Evolutionary conservation across 2,888 invertebrate species (phyloP).

Genomic region (Pandemis cinnamomeana): DNA sequence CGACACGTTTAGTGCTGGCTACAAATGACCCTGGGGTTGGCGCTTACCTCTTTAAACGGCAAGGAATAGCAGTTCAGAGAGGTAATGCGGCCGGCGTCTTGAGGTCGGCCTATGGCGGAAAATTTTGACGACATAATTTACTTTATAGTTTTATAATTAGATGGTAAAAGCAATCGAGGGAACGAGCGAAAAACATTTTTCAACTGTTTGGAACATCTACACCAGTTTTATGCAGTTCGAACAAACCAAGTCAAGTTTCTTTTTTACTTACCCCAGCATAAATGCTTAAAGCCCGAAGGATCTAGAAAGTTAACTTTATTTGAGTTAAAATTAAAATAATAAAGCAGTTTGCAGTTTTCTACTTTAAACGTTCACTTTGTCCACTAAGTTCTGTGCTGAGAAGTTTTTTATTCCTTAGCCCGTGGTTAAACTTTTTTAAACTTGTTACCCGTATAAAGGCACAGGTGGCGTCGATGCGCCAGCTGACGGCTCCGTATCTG

Average conservation of each 20-base stretch:
- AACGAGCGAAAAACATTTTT: too few species aligned
- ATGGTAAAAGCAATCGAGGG: too few species aligned
- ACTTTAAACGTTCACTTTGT: neutral
- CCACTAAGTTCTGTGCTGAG: neutral
- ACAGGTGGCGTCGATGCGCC: neutral
- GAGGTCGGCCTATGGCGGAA: too few species aligned
- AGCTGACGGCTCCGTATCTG: constrained; percentile 1
- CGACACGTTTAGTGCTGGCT: too few species aligned
- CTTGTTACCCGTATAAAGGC: neutral
- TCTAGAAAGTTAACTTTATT: neutral
- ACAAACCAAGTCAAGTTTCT: neutral
- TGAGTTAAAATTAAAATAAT: constrained; percentile 1
- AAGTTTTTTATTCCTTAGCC: neutral
- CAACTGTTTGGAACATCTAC: too few species aligned
- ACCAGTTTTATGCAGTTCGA: neutral
- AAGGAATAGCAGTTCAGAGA: too few species aligned
- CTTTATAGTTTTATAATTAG: too few species aligned
- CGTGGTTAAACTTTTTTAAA: neutral
- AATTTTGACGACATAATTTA: too few species aligned
- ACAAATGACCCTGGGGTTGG: too few species aligned
- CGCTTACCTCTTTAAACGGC: too few species aligned
- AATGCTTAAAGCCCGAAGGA: neutral
- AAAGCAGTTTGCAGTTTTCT: neutral
- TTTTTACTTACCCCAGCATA: neutral
- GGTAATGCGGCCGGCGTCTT: too few species aligned